Evolutionary conservation across 2,797 vertebrate species (phyloP).

Genomic region (Furcifer pardalis): DNA sequence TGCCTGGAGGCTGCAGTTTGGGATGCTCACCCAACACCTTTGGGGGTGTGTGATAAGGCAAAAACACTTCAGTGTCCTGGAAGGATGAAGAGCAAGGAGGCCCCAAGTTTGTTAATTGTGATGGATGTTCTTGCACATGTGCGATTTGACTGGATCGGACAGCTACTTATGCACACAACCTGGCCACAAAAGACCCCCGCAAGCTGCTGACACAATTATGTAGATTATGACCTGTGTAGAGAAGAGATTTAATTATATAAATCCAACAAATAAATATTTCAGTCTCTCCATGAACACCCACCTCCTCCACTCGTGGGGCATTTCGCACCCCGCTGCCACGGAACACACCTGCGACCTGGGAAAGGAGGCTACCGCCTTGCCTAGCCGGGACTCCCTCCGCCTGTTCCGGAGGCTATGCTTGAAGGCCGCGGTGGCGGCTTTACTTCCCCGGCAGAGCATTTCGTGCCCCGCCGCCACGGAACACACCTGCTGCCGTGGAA

Average conservation of each 20-base stretch:
- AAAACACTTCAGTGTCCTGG: slow-evolving; percentile 60
- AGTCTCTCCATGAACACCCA: neutral
- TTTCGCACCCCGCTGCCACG: no score
- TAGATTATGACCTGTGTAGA: slow-evolving; percentile 88
- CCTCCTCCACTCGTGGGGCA: no score
- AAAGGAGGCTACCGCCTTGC: no score
- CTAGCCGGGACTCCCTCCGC: no score
- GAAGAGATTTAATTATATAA: neutral
- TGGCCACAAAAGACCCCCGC: slow-evolving; percentile 91
- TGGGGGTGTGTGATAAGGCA: slow-evolving; percentile 68
- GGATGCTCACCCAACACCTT: slow-evolving; percentile 33
- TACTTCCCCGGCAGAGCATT: no score
- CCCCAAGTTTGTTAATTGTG: slow-evolving; percentile 58
- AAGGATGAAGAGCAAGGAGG: slow-evolving; percentile 61
- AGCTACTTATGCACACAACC: slow-evolving; percentile 84
- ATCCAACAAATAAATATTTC: no score
- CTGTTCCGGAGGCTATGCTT: no score
- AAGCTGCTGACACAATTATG: slow-evolving; percentile 88
- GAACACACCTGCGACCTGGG: no score
- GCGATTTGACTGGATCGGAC: slow-evolving; percentile 37
- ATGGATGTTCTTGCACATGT: slow-evolving; percentile 45
- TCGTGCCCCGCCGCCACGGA: no score
- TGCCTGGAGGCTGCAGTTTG: slow-evolving; percentile 17
- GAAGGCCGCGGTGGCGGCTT: no score
- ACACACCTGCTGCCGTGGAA: no score